A percentile compares a stretch with the other conserved stretches of the same genome.
Conservation (phyloP, 2,797 vertebrate species). For the Lacerta bilineata region DNA sequence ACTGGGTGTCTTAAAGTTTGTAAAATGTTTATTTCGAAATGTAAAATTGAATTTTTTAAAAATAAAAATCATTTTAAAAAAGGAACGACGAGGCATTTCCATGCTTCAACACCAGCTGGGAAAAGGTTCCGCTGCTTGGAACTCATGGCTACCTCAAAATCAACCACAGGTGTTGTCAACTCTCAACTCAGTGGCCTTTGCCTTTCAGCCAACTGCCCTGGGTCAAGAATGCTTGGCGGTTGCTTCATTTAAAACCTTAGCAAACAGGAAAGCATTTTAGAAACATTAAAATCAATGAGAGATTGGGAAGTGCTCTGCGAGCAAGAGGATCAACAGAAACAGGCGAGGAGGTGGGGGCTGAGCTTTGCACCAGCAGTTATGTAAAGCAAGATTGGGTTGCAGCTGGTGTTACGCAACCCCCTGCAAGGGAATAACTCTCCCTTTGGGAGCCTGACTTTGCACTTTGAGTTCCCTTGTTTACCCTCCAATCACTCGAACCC, state of each 20-base stretch:
- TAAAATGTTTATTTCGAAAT: no score
- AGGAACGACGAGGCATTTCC: not conserved
- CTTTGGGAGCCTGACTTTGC: not conserved
- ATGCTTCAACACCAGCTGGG: not conserved
- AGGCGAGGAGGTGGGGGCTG: not conserved
- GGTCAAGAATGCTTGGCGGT: not conserved
- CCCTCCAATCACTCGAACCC: not conserved
- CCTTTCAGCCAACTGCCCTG: not conserved
- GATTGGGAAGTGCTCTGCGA: not conserved
- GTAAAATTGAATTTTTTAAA: no score
- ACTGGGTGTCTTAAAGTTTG: no score
- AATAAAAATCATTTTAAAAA: no score
- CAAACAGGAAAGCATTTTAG: not conserved
- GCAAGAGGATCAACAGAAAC: no score
- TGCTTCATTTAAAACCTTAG: not conserved
- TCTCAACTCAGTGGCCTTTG: not conserved
- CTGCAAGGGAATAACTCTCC: rapidly evolving
- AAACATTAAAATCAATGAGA: not conserved
- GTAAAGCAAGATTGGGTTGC: not conserved
- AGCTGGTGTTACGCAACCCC: not conserved
- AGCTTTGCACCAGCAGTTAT: not conserved
- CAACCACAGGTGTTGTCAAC: no score
- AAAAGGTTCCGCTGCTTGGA: not conserved
- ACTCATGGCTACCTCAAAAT: not conserved
- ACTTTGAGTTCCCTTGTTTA: not conserved